These are phyloP conservation scores for Perodicticus potto DNA, from an alignment of 2,797 vertebrate species.

Conservation along the genomic window DNA sequence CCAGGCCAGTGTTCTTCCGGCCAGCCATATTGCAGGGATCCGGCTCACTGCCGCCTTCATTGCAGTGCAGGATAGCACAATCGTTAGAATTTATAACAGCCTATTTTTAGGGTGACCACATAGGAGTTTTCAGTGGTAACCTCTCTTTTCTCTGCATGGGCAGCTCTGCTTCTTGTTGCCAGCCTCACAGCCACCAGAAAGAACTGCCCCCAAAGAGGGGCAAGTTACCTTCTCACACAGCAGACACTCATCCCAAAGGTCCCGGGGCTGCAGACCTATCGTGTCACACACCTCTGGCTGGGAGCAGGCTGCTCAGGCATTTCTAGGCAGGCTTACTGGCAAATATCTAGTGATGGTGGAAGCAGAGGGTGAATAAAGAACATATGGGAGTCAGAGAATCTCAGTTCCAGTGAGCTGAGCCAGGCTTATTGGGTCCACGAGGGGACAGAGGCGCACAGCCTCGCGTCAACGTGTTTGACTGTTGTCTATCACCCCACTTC, in stretches of 20 bases:
- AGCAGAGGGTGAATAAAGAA: neutral
- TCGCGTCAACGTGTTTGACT: fast-evolving
- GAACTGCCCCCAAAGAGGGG: neutral
- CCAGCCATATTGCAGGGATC: fast-evolving
- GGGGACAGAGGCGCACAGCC: neutral
- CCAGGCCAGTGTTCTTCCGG: neutral
- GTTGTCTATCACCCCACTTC: neutral
- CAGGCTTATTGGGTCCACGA: neutral
- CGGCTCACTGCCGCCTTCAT: neutral
- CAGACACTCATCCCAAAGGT: neutral
- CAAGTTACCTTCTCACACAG: neutral
- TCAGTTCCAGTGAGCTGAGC: neutral
- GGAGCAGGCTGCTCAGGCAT: fast-evolving
- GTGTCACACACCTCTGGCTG: too few relatives aligned
- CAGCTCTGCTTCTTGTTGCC: neutral
- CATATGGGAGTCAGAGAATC: neutral
- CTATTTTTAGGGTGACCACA: neutral
- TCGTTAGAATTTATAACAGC: neutral
- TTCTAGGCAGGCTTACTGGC: neutral
- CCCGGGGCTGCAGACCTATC: neutral
- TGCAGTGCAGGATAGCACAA: fast-evolving
- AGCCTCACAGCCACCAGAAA: neutral
- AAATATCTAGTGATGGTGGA: neutral
- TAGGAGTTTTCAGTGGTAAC: neutral
- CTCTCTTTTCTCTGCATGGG: neutral